These are phyloP conservation scores for Lethocerus indicus DNA, from an alignment of 1,140 invertebrate genomes.

Conservation along the genomic window DNA sequence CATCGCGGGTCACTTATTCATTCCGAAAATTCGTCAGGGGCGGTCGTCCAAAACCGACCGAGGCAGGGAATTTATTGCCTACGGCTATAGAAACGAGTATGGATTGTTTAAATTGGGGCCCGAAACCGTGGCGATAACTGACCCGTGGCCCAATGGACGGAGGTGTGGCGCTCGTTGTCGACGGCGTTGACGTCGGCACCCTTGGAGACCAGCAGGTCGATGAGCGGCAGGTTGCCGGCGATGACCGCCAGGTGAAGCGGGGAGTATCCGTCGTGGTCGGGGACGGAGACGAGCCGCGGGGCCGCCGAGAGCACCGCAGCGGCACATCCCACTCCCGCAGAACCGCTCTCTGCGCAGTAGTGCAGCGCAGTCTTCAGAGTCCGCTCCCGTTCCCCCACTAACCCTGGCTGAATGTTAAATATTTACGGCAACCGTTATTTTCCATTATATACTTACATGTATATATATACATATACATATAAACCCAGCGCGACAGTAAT, in stretches of 20 bases:
- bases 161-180: constrained; percentile 87
- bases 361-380: constrained; percentile 77
- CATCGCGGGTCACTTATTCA: too few relatives aligned
- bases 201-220: constrained; percentile 59
- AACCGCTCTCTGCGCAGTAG: constrained; percentile 66
- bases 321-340: constrained; percentile 38
- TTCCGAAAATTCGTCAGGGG: too few relatives aligned
- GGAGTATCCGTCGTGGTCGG: constrained; percentile 87
- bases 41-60: too few relatives aligned
- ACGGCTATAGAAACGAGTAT: too few relatives aligned
- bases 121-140: too few relatives aligned
- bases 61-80: too few relatives aligned
- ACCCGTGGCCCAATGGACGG: constrained; percentile 98
- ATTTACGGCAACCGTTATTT: too few relatives aligned
- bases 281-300: constrained; percentile 56
- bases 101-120: too few relatives aligned
- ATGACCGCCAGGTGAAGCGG: constrained; percentile 85
- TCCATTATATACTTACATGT: too few relatives aligned
- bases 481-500: too few relatives aligned
- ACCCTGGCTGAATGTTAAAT: constrained; percentile 31
- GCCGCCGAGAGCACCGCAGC: constrained; percentile 56
- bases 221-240: constrained; percentile 67
- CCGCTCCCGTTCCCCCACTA: constrained; percentile 49
- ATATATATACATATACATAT: too few relatives aligned
- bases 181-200: constrained; percentile 73